These are phyloP conservation scores for Odontomachus brunneus DNA, from an alignment of 1,140 invertebrate species.

Conservation along the genomic window DNA sequence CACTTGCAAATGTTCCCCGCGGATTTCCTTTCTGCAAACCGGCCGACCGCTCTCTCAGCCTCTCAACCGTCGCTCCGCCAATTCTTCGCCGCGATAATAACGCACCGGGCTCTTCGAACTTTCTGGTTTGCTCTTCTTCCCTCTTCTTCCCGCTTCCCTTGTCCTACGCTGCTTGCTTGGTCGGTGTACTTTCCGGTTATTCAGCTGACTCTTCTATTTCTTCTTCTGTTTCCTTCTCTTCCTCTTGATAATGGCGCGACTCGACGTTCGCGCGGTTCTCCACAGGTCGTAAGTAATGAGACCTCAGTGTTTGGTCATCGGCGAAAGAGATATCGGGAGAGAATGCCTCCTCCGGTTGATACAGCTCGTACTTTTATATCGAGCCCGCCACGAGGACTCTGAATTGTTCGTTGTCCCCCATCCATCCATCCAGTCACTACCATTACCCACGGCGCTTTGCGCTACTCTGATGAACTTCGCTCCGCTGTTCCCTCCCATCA, in stretches of 20 bases:
- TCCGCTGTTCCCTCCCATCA: background rate
- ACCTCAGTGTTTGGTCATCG: conserved; percentile 64
- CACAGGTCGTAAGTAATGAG: background rate
- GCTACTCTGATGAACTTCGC: background rate
- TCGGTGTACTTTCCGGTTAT: conserved; percentile 15
- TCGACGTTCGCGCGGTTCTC: background rate
- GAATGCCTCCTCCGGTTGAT: conserved; percentile 79
- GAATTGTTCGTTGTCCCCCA: conserved; percentile 78
- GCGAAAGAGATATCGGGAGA: conserved; percentile 70
- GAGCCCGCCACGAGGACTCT: conserved; percentile 78
- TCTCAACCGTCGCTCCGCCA: background rate
- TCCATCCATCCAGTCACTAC: conserved; percentile 42
- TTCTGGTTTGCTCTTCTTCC: background rate
- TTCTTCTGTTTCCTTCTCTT: background rate
- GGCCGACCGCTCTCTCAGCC: too few species aligned
- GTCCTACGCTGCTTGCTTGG: background rate
- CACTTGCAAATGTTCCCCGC: too few species aligned
- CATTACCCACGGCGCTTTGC: conserved; percentile 37
- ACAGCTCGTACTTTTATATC: conserved; percentile 80
- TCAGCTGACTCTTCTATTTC: background rate
- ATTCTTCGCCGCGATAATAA: background rate
- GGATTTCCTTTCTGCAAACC: too few species aligned
- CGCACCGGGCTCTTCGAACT: background rate
- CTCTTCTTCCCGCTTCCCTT: background rate
- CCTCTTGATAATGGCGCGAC: background rate